Percentiles rank a stretch among this genome's conserved stretches.
Evolutionary conservation across 2,113 vertebrate genomes (phyloP).

Genomic region (Cranoglanis bouderius): DNA sequence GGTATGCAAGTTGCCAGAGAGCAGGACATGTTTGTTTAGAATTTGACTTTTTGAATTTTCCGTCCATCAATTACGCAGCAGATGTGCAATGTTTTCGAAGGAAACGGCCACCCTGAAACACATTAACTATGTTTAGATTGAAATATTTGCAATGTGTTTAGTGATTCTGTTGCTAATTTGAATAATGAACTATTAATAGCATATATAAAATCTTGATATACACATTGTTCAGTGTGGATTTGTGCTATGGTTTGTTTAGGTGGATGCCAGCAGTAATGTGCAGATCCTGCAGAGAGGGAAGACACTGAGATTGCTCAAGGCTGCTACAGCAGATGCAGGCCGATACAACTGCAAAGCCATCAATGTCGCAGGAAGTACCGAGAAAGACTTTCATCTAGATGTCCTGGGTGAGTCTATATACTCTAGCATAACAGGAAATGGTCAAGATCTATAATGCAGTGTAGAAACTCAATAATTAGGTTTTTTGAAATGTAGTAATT

Average conservation of each 20-base stretch:
- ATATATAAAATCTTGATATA: too few species aligned
- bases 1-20: too few species aligned
- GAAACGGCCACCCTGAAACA: not conserved
- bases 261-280: slow-evolving; percentile 74
- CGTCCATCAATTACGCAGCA: too few species aligned
- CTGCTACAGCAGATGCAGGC: slow-evolving; percentile 75
- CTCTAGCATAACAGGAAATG: not conserved
- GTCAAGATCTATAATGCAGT: not conserved
- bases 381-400: slow-evolving; percentile 84
- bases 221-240: too few species aligned
- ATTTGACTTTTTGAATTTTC: too few species aligned
- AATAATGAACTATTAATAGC: too few species aligned
- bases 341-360: slow-evolving; percentile 87
- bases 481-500: not conserved
- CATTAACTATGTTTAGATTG: not conserved
- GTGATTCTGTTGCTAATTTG: not conserved
- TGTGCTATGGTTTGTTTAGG: slow-evolving; percentile 68
- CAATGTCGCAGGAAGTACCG: slow-evolving; percentile 87
- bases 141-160: not conserved
- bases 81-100: too few species aligned
- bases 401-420: slow-evolving; percentile 81
- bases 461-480: not conserved
- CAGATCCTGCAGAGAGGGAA: slow-evolving; percentile 84
- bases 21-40: not conserved
- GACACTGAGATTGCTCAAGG: slow-evolving; percentile 81